Base-by-base conservation (phyloP, 2,113 vertebrate genomes). In the Halcyon malimbica region DNA sequence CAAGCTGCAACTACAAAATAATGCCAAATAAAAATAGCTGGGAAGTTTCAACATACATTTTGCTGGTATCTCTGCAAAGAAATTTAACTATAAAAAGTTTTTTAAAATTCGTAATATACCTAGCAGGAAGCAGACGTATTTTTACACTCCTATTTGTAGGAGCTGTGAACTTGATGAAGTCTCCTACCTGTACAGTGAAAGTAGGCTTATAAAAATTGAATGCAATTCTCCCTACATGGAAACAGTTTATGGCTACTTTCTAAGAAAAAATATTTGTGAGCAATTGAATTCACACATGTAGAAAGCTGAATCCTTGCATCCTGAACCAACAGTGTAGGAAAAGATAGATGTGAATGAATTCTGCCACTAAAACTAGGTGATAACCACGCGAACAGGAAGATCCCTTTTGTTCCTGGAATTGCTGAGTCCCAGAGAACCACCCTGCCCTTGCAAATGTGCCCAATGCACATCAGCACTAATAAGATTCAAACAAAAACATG, bases 391-490 rank as follows among this genome's bases (percentile, higher is more conserved):
- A 74, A 87, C 39, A 94, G 88, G 80, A 41, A 76, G 50, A 7
- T 83, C 13, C 60, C 57, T 93, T 94, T 94, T 94, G 86, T 89
- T 89, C 68, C 65, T 84, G 54, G 69, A 79, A 75, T 23, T 91
- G 62, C 57, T 29, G 50, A 91, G 46, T 82, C 75, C n/a, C 63
- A 88, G 37, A 75, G 42, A 69, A 19, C 50, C 39, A 57, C 12
- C 12, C 17, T 53, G 28, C 57, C 64, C 74, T 85, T 23, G 3
- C 35, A 89, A 84, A 74, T 17, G 50, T 85, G 54, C 10, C 68
- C 48, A 50, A 60, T 35, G 60, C 6, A 56, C 35, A 24, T 78
- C 59, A 86, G 54, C 33, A 42, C 42, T 81, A 68, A 88, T 63
- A 94, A 71, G 41, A 51, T 56, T 87, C 57, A 84, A 74, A 94